These are phyloP conservation scores for Danionella cerebrum DNA, from an alignment of 2,113 vertebrate species.

Conservation along the genomic window DNA sequence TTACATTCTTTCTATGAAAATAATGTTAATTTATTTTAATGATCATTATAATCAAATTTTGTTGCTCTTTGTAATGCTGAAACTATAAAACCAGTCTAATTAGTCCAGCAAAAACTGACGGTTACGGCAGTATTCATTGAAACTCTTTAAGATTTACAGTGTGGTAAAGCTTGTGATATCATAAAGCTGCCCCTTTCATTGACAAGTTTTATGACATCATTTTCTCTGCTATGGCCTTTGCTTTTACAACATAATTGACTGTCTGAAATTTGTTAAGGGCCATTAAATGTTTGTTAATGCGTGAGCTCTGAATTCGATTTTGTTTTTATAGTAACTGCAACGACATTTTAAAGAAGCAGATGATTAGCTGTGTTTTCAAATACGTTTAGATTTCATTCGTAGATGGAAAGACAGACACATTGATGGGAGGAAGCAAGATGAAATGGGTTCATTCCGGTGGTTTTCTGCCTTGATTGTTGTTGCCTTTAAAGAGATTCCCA, in stretches of 20 bases:
- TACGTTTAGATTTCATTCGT: too few relatives aligned
- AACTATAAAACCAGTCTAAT: neutral
- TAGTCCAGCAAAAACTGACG: neutral
- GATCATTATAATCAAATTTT: too few relatives aligned
- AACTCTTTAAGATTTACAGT: neutral
- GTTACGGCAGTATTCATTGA: neutral
- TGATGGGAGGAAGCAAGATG: too few relatives aligned
- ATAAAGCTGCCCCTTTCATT: neutral
- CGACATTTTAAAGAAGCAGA: neutral
- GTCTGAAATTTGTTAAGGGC: neutral
- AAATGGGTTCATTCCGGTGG: too few relatives aligned
- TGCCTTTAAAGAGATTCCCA: neutral
- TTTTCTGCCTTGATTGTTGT: neutral
- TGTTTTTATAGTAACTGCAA: neutral
- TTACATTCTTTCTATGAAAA: too few relatives aligned
- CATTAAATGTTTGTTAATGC: neutral
- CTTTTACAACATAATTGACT: constrained; percentile 2
- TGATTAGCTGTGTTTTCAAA: too few relatives aligned
- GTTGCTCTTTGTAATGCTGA: too few relatives aligned
- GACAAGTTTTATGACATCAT: neutral
- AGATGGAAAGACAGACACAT: too few relatives aligned
- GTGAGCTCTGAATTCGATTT: neutral
- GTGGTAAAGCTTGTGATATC: neutral
- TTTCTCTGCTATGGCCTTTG: neutral
- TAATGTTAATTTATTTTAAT: too few relatives aligned